These are phyloP conservation scores for Embiotoca jacksoni DNA, from an alignment of 2,113 vertebrate species.

Conservation along the genomic window DNA sequence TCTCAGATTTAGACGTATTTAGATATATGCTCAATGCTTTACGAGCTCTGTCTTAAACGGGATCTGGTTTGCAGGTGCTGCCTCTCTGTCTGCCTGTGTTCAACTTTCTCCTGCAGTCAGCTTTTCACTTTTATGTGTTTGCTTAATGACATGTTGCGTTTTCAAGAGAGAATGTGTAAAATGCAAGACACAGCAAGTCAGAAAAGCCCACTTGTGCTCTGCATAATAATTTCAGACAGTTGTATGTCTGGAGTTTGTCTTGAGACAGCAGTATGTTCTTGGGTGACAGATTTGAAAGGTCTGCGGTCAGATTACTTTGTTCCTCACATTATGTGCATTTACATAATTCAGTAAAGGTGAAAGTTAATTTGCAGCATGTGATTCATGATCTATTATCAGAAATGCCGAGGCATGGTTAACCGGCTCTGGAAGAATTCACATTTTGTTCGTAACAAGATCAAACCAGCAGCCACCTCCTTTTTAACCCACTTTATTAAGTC, in stretches of 20 bases:
- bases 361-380: background rate
- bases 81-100: conserved; percentile 38
- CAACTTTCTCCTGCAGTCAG: conserved; percentile 64
- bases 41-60: conserved; percentile 20
- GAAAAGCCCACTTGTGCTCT: conserved; percentile 33
- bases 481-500: conserved; percentile 41
- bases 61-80: conserved; percentile 38
- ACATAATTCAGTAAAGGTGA: conserved; percentile 9
- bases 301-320: background rate
- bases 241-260: conserved; percentile 31
- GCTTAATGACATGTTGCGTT: conserved; percentile 64
- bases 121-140: conserved; percentile 56
- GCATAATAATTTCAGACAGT: conserved; percentile 43
- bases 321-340: conserved; percentile 18
- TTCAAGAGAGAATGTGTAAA: conserved; percentile 49
- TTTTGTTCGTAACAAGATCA: conserved; percentile 20
- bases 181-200: conserved; percentile 41
- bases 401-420: conserved; percentile 2
- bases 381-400: conserved; percentile 7
- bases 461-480: conserved; percentile 20
- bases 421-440: too few species aligned
- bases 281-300: background rate
- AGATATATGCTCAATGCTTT: background rate
- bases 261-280: background rate
- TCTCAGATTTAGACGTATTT: conserved; percentile 32